Conservation (phyloP, 2,888 invertebrate species). For the Morpho deidamia region DNA sequence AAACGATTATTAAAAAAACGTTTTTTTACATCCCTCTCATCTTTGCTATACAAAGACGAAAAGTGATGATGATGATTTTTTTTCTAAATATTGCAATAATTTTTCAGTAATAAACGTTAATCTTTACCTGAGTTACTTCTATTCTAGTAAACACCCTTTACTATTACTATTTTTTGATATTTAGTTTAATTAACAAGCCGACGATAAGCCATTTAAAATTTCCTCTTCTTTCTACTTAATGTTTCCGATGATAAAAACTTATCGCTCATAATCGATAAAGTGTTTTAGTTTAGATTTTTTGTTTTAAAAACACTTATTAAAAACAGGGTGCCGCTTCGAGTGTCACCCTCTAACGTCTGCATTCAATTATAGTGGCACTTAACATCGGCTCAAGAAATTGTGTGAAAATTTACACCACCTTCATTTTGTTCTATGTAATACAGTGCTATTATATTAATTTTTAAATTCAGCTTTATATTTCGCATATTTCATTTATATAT, state of each 20-base stretch:
- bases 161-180: too few relatives aligned
- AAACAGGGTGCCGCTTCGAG: slow-evolving; percentile 13
- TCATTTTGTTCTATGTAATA: neutral
- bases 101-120: too few relatives aligned
- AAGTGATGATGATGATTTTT: too few relatives aligned
- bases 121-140: too few relatives aligned
- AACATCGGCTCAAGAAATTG: slow-evolving; percentile 44
- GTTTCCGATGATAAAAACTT: slow-evolving; percentile 14
- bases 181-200: neutral
- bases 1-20: too few relatives aligned
- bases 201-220: neutral
- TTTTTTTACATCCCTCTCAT: too few relatives aligned
- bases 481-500: too few relatives aligned
- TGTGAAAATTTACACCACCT: slow-evolving; percentile 54
- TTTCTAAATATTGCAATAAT: too few relatives aligned
- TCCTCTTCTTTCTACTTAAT: slow-evolving; percentile 2
- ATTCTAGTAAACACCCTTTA: too few relatives aligned
- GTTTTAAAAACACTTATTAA: slow-evolving; percentile 9
- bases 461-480: too few relatives aligned
- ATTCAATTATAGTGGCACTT: slow-evolving; percentile 52
- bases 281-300: slow-evolving; percentile 18
- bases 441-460: neutral
- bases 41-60: too few relatives aligned
- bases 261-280: slow-evolving; percentile 17
- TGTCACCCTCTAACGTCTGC: slow-evolving; percentile 43